A percentile compares a stretch with the other conserved stretches of the same genome.
These are phyloP conservation scores for Andrena marginata DNA, from an alignment of 2,888 invertebrate species.

Conservation along the genomic window DNA sequence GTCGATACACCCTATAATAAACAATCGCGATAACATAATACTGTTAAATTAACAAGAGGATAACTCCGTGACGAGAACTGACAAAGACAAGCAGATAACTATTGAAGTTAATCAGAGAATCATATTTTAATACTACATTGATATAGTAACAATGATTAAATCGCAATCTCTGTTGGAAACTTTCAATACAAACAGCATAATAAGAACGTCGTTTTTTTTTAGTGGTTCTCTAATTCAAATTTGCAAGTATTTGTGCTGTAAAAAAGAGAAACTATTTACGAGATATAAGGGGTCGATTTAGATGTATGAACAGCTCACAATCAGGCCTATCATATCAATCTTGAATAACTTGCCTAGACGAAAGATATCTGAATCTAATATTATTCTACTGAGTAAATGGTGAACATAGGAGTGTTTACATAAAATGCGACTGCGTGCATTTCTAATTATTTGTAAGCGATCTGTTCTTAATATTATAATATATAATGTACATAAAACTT, in stretches of 20 bases:
- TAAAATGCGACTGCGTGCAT: slow-evolving; percentile 46
- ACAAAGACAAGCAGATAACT: slow-evolving; percentile 34
- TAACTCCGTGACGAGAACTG: slow-evolving; percentile 43
- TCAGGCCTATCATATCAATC: slow-evolving; percentile 64
- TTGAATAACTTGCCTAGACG: slow-evolving; percentile 41
- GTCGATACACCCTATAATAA: slow-evolving; percentile 25
- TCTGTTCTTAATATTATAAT: slow-evolving; percentile 55
- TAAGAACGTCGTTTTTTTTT: not conserved
- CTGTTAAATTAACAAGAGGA: slow-evolving; percentile 18
- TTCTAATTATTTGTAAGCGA: slow-evolving; percentile 46
- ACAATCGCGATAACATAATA: slow-evolving; percentile 18
- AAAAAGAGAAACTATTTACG: not conserved
- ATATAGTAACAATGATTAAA: slow-evolving; percentile 24
- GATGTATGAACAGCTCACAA: slow-evolving; percentile 37
- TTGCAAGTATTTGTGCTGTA: not conserved
- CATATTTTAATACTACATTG: slow-evolving; percentile 49
- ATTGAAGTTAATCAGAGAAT: slow-evolving; percentile 16
- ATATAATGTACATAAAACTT: slow-evolving; percentile 62
- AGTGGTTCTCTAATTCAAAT: slow-evolving; percentile 6
- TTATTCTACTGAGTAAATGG: slow-evolving; percentile 42
- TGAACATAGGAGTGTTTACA: slow-evolving; percentile 24
- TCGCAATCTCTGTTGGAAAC: slow-evolving; percentile 13
- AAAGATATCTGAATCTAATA: slow-evolving; percentile 51
- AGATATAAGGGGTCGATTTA: slow-evolving; percentile 28
- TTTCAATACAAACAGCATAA: slow-evolving; percentile 2